A percentile compares a stretch with the other conserved stretches of the same genome.
These are phyloP conservation scores for Drosophila persimilis DNA, from an alignment of 1,140 invertebrate genomes.

Conservation along the genomic window DNA sequence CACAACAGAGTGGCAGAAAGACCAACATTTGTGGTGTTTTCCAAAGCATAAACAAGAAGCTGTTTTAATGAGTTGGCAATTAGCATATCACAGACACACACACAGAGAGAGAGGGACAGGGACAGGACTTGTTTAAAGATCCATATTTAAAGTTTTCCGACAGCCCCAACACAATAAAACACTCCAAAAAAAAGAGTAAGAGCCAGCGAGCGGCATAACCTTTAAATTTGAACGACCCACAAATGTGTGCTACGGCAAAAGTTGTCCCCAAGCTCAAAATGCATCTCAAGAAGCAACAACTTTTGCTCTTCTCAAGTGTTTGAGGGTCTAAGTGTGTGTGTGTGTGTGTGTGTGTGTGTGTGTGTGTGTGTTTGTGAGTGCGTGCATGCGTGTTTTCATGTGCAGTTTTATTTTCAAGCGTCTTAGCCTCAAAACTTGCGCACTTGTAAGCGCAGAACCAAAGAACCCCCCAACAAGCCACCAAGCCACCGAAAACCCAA, in stretches of 20 bases:
- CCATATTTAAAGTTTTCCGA: conserved; percentile 40
- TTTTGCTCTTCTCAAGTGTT: conserved; percentile 38
- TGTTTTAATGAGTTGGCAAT: conserved; percentile 79
- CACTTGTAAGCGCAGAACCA: conserved; percentile 61
- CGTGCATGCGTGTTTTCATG: conserved; percentile 13
- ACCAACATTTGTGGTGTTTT: conserved; percentile 34
- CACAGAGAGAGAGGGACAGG: conserved; percentile 18
- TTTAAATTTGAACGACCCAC: conserved; percentile 30
- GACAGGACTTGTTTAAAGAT: conserved; percentile 39
- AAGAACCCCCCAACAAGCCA: conserved; percentile 4
- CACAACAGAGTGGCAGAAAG: conserved; percentile 34
- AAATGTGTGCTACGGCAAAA: conserved; percentile 43
- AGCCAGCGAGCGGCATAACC: background rate
- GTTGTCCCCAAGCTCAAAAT: conserved; percentile 35
- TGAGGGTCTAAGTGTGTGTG: background rate
- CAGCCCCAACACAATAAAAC: conserved; percentile 6
- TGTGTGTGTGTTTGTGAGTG: conserved; percentile 8
- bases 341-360: conserved; percentile 9
- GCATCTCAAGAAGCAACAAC: conserved; percentile 38
- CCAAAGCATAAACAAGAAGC: conserved; percentile 62
- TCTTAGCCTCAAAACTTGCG: conserved; percentile 77
- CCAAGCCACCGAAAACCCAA: too few species aligned
- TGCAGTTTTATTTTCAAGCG: conserved; percentile 68
- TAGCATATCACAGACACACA: conserved; percentile 66
- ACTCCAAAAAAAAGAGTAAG: background rate